Evolutionary conservation across 2,888 invertebrate genomes (phyloP), one percentile per base, ranked within the genome.

Genomic region (Andrena haemorrhoa): DNA sequence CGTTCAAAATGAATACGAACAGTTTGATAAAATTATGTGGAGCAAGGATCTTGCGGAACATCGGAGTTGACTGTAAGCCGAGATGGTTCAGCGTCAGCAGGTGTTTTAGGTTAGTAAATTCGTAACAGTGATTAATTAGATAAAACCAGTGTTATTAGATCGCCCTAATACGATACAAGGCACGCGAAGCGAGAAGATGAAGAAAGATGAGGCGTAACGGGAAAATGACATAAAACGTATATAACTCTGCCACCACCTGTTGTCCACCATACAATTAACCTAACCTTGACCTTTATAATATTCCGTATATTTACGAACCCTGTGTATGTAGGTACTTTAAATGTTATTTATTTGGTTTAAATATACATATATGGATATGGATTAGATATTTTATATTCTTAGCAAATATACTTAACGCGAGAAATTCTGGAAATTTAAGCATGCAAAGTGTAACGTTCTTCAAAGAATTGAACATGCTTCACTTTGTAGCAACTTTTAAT

Each of bases 61-160:
- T 85, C 51, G 71, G 79, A 6, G 70, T 85, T 70, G 88, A 88
- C 35, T 82, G 74, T 56, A 76, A 84, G 33, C 82, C 84, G 47
- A 89, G 89, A 86, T 91, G 91, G 91, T 78, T 90, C 77, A 84
- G 86, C 53, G 75, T 92, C 41, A 83, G 87, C 66, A 91, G 92
- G 86, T 91, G 91, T 78, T 87, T 93, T 84, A 93, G 93, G 92
- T 93, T 85, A 88, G 91, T 90, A 71, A 75, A 51, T 23, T 58
- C 41, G 20, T 29, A 2, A n/a, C 1, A 12, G 20, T 29, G 12
- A 23, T 31, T 26, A 26, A 51, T 12, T 2, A 2, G 60, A 8
- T 35, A 60, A 16, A n/a, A 16, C 7, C 12, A 31, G 12, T 10
- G 10, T 20, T 12, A 23, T 51, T 16, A 16, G 2, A 26, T 33